Base-by-base conservation (phyloP, 2,113 vertebrate genomes). In the Nicator chloris region DNA sequence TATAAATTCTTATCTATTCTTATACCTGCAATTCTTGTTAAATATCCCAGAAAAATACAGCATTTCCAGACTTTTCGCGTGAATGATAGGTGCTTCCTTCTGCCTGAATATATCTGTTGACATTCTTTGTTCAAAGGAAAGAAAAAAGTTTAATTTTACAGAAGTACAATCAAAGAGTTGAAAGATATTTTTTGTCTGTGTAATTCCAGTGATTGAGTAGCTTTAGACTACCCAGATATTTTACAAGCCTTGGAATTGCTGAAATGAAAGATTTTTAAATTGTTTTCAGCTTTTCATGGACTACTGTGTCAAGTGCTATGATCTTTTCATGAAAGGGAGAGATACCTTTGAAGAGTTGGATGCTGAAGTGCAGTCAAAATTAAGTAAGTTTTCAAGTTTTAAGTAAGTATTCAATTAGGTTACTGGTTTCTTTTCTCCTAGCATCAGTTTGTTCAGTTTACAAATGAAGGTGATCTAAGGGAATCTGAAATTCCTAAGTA, bases 261-360 rank as follows among this genome's bases (percentile, higher is more conserved):
- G 22, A 63, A 56, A 80, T 70, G 5, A 44, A 86, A 94, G 45
- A 61, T 76, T 95, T 53, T 51, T 11, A n/a, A 47, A 79, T 42
- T 88, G 39, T 84, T 91, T 93, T 66, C 94, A 99, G 99, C 96
- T 99, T 47, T 99, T 99, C 91, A 59, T 99, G 87, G 98, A 99
- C 49, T 99, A 99, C 71, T 97, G 97, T 42, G 95, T 97, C 69
- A 98, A 99, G 69, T 98, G 99, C 71, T 99, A 99, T 65, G 96
- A 97, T 33, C 98, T 98, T 73, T 99, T 99, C 95, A 99, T 99
- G 98, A 98, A 98, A 73, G 99, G 99, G 14, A 95, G 97, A 4
- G 99, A 99, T 95, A 98, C 96, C 20, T 99, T 98, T 97, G 99
- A 99, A 15, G 98, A 99, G 14, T 76, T 98, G 68, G 98, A 99